Evolutionary conservation across 2,888 invertebrate genomes (phyloP).

Genomic region (Junonia oenone): DNA sequence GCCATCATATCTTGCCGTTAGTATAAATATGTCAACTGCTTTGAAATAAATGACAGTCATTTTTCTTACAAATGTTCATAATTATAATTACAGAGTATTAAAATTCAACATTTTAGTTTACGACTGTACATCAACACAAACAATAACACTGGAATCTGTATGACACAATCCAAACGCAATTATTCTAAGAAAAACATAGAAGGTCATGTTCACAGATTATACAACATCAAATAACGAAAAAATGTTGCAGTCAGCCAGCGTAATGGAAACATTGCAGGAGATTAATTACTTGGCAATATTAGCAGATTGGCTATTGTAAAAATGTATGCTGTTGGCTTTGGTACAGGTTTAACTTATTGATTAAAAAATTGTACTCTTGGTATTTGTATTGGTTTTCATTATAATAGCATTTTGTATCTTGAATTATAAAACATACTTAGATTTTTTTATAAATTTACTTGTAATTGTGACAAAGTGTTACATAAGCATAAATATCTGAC

Average conservation of each 20-base stretch:
- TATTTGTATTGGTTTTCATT: too few relatives aligned
- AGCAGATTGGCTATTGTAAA: not conserved
- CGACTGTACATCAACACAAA: slow-evolving; percentile 28
- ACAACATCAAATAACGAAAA: slow-evolving; percentile 32
- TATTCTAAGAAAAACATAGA: slow-evolving; percentile 50
- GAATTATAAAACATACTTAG: too few relatives aligned
- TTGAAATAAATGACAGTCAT: not conserved
- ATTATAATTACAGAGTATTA: not conserved
- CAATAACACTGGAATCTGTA: slow-evolving; percentile 48
- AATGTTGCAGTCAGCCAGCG: slow-evolving; percentile 22
- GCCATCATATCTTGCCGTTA: too few relatives aligned
- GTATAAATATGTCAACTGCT: too few relatives aligned
- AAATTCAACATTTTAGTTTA: not conserved
- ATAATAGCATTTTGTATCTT: too few relatives aligned
- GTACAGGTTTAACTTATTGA: not conserved
- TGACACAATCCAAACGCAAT: slow-evolving; percentile 45
- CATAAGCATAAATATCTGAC: too few relatives aligned
- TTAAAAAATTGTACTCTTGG: too few relatives aligned
- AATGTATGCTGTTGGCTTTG: slow-evolving; percentile 9
- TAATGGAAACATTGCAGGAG: not conserved
- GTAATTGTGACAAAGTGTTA: too few relatives aligned
- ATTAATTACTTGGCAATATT: slow-evolving; percentile 12
- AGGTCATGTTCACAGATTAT: slow-evolving; percentile 44
- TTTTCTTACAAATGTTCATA: not conserved
- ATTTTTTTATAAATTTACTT: too few relatives aligned